phyloP scores from a whole-genome alignment of 2,113 vertebrate species.

The Stegostoma tigrinum region DNA sequence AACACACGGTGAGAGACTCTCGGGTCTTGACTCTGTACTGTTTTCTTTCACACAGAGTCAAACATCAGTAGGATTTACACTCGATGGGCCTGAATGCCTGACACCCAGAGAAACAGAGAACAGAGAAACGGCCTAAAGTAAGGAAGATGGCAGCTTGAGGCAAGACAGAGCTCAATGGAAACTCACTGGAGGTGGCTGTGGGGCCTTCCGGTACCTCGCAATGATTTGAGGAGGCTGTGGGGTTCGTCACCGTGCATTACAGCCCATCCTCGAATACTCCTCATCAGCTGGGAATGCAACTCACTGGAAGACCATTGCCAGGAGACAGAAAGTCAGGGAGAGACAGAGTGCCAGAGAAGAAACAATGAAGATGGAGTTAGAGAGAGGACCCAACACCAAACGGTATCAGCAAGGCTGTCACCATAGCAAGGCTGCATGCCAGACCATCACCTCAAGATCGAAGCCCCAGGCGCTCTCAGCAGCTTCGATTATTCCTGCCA shows the following conservation, averaged over 20 bases:
- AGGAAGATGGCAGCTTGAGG: not conserved
- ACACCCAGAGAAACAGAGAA: not conserved
- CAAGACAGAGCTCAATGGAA: conserved; percentile 37
- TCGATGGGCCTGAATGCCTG: not conserved
- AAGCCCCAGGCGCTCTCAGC: not conserved
- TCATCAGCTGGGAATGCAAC: conserved; percentile 94
- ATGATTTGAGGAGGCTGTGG: conserved; percentile 81
- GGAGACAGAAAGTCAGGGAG: conserved; percentile 38
- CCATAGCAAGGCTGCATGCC: not conserved
- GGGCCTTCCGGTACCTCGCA: conserved; percentile 77
- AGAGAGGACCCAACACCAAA: conserved; percentile 19
- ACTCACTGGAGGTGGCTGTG: conserved; percentile 86
- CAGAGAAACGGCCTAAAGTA: not conserved
- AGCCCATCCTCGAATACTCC: conserved; percentile 88
- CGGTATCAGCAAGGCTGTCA: not conserved
- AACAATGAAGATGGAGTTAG: not conserved
- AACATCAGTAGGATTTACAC: not conserved
- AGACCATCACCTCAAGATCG: not conserved
- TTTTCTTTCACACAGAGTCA: too few relatives aligned
- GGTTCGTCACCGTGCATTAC: conserved; percentile 83
- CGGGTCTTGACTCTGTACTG: not conserved
- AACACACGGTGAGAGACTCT: not conserved
- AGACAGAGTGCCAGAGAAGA: not conserved
- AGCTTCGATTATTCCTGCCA: not conserved
- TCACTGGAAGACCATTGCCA: conserved; percentile 63